phyloP scores from a whole-genome alignment of 2,888 invertebrate species.

The Temnothorax ravouxi region DNA sequence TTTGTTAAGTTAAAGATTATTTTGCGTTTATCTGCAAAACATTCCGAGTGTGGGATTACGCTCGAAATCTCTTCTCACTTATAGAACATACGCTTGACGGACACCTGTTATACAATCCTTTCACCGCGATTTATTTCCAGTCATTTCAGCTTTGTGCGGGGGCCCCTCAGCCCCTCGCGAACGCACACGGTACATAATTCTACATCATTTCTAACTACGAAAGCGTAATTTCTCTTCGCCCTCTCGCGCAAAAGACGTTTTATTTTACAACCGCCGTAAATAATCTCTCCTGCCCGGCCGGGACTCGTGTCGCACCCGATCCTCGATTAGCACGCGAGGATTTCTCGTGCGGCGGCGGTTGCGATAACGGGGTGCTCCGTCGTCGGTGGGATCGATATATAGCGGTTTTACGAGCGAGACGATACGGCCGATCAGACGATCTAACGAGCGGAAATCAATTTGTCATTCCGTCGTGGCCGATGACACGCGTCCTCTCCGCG shows the following conservation, averaged over 20 bases:
- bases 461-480: slow-evolving; percentile 49
- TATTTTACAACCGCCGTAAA: slow-evolving; percentile 41
- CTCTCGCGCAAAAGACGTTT: slow-evolving; percentile 30
- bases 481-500: slow-evolving; percentile 55
- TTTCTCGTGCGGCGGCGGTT: slow-evolving; percentile 11
- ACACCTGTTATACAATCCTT: slow-evolving; percentile 48
- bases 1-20: not conserved
- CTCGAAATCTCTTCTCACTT: not conserved
- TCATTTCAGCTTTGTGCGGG: not conserved
- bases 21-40: not conserved
- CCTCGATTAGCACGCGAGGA: slow-evolving; percentile 51
- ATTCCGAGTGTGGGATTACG: not conserved
- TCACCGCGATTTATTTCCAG: not conserved
- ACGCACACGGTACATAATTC: slow-evolving; percentile 37
- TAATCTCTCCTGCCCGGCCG: slow-evolving; percentile 25
- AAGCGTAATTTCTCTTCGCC: slow-evolving; percentile 28
- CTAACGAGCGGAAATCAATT: slow-evolving; percentile 62
- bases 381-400: slow-evolving; percentile 62
- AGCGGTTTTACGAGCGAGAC: slow-evolving; percentile 59
- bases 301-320: slow-evolving; percentile 29
- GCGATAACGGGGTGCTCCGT: slow-evolving; percentile 41
- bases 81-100: not conserved
- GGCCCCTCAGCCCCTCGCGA: not conserved
- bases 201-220: slow-evolving; percentile 7
- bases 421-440: slow-evolving; percentile 38